These are phyloP conservation scores for Alectoris magna DNA, from an alignment of 2,797 vertebrate genomes.

Conservation along the genomic window DNA sequence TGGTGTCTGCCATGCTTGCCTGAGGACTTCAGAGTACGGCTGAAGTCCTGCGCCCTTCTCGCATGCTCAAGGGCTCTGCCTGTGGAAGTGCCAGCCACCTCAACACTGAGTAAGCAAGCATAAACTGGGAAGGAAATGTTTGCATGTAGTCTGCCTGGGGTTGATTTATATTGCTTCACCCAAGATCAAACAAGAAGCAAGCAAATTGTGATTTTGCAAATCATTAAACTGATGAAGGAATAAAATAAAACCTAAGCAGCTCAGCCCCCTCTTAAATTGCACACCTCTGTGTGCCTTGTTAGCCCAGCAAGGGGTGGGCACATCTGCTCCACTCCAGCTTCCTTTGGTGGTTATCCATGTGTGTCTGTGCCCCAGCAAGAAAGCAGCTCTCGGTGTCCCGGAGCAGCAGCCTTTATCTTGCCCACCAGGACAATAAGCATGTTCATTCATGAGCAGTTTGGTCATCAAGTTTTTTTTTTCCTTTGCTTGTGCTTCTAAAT, in stretches of 20 bases:
- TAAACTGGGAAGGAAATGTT: neutral
- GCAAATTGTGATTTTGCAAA: slow-evolving; percentile 6
- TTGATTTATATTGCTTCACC: neutral
- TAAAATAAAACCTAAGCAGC: neutral
- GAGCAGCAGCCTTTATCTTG: slow-evolving; percentile 25
- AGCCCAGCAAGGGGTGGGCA: neutral
- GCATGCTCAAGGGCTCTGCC: neutral
- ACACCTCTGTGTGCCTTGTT: neutral
- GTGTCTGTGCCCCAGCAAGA: neutral
- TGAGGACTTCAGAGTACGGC: neutral
- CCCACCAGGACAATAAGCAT: neutral
- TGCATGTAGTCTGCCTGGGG: neutral
- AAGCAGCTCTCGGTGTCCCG: slow-evolving; percentile 42
- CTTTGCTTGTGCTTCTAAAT: neutral
- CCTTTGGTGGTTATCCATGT: slow-evolving; percentile 11
- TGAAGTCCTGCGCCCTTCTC: neutral
- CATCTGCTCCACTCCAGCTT: neutral
- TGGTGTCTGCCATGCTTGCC: neutral
- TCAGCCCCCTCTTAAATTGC: neutral
- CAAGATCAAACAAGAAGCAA: slow-evolving; percentile 41
- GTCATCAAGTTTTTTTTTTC: neutral
- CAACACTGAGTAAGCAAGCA: neutral
- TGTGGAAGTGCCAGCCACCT: neutral
- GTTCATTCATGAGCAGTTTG: neutral
- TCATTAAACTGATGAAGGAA: neutral